These are phyloP conservation scores for Plebejus melissa DNA, from an alignment of 2,888 invertebrate genomes.

Conservation along the genomic window DNA sequence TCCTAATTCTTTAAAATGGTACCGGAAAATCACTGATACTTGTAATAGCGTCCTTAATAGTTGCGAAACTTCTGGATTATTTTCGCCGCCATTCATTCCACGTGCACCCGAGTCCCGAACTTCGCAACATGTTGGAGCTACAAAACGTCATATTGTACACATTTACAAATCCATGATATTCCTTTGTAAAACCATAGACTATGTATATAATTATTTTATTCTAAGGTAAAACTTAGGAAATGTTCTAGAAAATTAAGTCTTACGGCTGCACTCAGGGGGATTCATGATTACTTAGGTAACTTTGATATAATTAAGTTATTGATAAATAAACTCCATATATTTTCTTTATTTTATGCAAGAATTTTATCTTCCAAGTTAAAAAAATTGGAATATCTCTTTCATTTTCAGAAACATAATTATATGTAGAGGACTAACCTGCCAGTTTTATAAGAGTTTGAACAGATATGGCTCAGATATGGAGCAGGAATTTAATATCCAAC, in stretches of 20 bases:
- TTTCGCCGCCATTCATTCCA: slow-evolving; percentile 23
- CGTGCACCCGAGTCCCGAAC: background rate
- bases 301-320: too few relatives aligned
- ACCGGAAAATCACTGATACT: too few relatives aligned
- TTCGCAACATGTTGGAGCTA: slow-evolving; percentile 17
- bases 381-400: background rate
- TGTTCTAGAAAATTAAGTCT: too few relatives aligned
- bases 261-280: too few relatives aligned
- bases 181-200: too few relatives aligned
- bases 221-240: too few relatives aligned
- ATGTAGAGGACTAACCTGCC: slow-evolving; percentile 24
- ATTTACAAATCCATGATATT: background rate
- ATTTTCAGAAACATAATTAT: slow-evolving; percentile 8
- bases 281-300: too few relatives aligned
- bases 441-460: slow-evolving; percentile 37
- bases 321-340: too few relatives aligned
- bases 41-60: background rate
- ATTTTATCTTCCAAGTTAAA: background rate
- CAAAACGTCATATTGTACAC: background rate
- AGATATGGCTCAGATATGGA: slow-evolving; percentile 42
- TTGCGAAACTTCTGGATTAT: slow-evolving; percentile 21
- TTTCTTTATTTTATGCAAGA: background rate
- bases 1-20: too few relatives aligned
- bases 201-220: too few relatives aligned
- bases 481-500: slow-evolving; percentile 47